phyloP scores from a whole-genome alignment of 2,797 vertebrate species.

The Rhynchonycteris naso region DNA sequence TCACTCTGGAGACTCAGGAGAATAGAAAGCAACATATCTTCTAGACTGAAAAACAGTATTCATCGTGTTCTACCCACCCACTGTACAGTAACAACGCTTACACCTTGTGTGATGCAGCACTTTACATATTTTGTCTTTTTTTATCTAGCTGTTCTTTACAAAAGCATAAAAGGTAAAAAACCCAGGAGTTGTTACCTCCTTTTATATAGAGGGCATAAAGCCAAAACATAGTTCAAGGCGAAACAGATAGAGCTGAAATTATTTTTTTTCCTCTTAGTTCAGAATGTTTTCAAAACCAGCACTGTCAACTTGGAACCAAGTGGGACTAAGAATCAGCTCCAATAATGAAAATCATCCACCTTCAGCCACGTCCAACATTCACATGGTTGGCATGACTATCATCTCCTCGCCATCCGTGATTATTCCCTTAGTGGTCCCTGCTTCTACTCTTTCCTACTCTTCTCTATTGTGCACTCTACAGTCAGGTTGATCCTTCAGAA shows the following conservation, averaged over 20 bases:
- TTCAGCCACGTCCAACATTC: background rate
- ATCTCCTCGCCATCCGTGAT: background rate
- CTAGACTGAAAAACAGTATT: background rate
- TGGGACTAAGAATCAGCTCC: background rate
- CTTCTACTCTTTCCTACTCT: background rate
- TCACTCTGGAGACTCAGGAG: background rate
- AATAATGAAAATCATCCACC: background rate
- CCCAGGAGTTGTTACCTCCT: background rate
- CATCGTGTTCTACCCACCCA: background rate
- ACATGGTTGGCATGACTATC: background rate
- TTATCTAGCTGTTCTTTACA: background rate
- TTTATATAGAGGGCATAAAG: background rate
- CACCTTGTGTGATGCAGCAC: background rate
- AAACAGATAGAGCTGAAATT: conserved; percentile 20
- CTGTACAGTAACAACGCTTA: background rate
- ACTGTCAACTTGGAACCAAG: background rate
- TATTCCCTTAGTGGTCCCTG: too few species aligned
- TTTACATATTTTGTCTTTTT: conserved; percentile 1
- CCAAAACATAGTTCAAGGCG: background rate
- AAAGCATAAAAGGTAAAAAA: background rate
- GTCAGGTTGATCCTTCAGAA: background rate
- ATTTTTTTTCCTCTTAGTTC: background rate
- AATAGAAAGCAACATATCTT: background rate
- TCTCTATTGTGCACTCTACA: background rate
- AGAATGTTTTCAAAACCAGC: background rate